A percentile compares a stretch with the other conserved stretches of the same genome.
phyloP scores from a whole-genome alignment of 2,888 invertebrate genomes.

The Tipula unca region DNA sequence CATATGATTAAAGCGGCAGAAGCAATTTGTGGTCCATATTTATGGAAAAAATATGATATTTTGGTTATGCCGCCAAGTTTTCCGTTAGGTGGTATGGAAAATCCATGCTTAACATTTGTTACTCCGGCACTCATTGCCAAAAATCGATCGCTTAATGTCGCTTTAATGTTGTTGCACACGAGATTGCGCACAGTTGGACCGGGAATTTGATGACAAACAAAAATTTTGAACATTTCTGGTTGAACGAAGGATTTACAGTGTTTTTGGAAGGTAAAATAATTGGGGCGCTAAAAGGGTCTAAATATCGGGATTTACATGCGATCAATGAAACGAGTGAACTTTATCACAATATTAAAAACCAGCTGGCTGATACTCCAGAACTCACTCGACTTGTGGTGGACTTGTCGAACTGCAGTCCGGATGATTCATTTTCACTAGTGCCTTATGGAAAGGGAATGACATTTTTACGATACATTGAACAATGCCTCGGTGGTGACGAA shows the following conservation, averaged over 20 bases:
- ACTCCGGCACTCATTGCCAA: constrained; percentile 82
- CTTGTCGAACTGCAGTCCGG: constrained; percentile 74
- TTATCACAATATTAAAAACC: constrained; percentile 37
- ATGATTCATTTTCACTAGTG: constrained; percentile 81
- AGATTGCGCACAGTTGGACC: constrained; percentile 93
- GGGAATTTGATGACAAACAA: constrained; percentile 90
- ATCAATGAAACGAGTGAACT: constrained; percentile 68
- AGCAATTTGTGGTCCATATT: constrained; percentile 76
- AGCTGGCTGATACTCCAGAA: constrained; percentile 54
- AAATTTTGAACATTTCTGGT: constrained; percentile 94
- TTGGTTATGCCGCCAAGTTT: constrained; percentile 83
- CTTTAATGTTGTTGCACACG: constrained; percentile 87
- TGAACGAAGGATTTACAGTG: constrained; percentile 87
- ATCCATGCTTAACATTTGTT: constrained; percentile 91
- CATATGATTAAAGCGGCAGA: constrained; percentile 74
- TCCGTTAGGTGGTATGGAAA: constrained; percentile 96
- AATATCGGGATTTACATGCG: constrained; percentile 70
- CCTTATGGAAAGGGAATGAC: constrained; percentile 92
- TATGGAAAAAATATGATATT: constrained; percentile 84
- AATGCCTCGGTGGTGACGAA: constrained; percentile 66
- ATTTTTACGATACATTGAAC: constrained; percentile 80
- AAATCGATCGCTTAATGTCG: constrained; percentile 82
- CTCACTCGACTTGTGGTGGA: constrained; percentile 70
- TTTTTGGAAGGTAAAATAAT: constrained; percentile 83
- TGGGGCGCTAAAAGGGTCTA: constrained; percentile 56